Percentiles rank a stretch among this genome's conserved stretches.
These are phyloP conservation scores for Steatornis caripensis DNA, from an alignment of 2,113 vertebrate genomes.

Conservation along the genomic window DNA sequence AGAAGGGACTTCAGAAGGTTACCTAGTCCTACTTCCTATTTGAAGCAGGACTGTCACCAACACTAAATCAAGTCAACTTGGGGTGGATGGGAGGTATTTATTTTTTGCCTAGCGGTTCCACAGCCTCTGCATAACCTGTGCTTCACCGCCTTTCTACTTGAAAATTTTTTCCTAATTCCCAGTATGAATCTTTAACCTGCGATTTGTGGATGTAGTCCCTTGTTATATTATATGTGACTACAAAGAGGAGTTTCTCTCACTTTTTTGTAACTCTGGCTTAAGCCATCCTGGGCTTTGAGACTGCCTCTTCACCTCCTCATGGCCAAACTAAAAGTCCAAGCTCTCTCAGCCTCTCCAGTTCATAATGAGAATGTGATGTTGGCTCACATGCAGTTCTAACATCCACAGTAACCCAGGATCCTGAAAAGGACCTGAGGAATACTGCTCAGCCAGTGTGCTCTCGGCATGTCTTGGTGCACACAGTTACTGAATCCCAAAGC, in stretches of 20 bases:
- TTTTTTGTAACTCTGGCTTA: not conserved
- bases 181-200: not conserved
- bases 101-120: not conserved
- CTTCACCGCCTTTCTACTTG: not conserved
- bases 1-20: not conserved
- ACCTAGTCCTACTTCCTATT: not conserved
- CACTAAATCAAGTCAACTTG: not conserved
- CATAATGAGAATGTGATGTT: not conserved
- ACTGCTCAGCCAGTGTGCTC: not conserved
- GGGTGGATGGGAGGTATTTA: accelerated
- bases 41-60: not conserved
- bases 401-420: not conserved
- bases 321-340: not conserved
- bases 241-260: not conserved
- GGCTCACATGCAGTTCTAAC: not conserved
- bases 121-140: not conserved
- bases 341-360: not conserved
- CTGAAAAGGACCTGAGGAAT: not conserved
- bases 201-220: not conserved
- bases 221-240: not conserved
- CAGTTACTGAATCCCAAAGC: not conserved
- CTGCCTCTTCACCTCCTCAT: not conserved
- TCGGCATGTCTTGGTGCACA: not conserved
- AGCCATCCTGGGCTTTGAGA: not conserved
- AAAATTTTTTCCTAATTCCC: not conserved